Evolutionary conservation across 2,888 invertebrate species (phyloP).

Genomic region (Netelia inedita): DNA sequence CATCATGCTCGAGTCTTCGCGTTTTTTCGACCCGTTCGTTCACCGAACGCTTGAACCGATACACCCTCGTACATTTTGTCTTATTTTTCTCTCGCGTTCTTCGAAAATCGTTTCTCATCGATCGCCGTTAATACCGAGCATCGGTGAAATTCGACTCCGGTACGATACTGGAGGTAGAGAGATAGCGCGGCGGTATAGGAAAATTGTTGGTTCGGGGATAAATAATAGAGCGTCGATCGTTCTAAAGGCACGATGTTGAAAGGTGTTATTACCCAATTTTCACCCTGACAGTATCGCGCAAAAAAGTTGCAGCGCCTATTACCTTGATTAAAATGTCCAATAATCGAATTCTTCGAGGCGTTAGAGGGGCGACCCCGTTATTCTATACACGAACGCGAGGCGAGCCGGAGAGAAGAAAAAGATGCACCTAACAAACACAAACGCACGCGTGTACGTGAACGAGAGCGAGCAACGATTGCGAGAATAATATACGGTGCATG

Average conservation of each 20-base stretch:
- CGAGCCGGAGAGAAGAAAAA: conserved; percentile 48
- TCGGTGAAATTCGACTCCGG: conserved; percentile 13
- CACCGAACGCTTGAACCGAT: not conserved
- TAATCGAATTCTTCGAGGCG: conserved; percentile 80
- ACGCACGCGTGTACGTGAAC: not conserved
- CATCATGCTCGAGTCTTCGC: not conserved
- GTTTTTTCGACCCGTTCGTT: not conserved
- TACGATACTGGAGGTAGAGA: not conserved
- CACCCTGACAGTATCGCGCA: conserved; percentile 64
- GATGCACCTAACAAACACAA: conserved; percentile 40
- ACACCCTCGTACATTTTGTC: not conserved
- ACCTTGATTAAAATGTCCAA: conserved; percentile 82
- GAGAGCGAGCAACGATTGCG: conserved; percentile 41
- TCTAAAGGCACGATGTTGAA: conserved; percentile 44
- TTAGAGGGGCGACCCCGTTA: conserved; percentile 59
- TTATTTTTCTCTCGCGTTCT: not conserved
- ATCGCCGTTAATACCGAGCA: not conserved
- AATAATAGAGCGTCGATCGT: conserved; percentile 59
- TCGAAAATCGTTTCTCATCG: not conserved
- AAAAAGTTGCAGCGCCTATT: conserved; percentile 73
- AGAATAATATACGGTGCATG: conserved; percentile 55
- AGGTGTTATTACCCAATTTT: conserved; percentile 68
- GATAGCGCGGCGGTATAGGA: not conserved
- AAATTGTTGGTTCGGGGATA: conserved; percentile 37
- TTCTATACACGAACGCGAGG: conserved; percentile 49